A percentile compares a stretch with the other conserved stretches of the same genome.
Evolutionary conservation across 2,113 vertebrate genomes (phyloP).

Genomic region (Neogale vison): DNA sequence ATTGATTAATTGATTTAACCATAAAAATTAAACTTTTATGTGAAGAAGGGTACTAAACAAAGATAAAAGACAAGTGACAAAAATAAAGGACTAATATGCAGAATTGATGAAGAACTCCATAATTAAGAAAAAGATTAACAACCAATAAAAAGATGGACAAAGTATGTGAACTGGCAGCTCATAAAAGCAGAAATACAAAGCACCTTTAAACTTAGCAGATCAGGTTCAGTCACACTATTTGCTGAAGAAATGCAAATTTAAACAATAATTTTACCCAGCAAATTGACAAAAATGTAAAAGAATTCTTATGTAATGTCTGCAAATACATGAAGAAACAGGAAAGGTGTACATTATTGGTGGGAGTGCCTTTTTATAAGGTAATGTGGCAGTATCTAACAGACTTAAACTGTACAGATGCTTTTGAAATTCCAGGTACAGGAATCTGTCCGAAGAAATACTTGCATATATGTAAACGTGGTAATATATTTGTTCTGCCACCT

Average conservation of each 20-base stretch:
- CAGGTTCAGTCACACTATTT: not conserved
- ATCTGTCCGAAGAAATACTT: not conserved
- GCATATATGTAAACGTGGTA: not conserved
- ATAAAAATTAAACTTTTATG: not conserved
- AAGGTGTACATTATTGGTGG: not conserved
- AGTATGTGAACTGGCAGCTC: not conserved
- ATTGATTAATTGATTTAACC: not conserved
- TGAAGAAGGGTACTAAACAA: not conserved
- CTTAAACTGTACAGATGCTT: no score
- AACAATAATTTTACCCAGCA: slow-evolving; percentile 21
- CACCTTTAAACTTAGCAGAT: not conserved
- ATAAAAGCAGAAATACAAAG: not conserved
- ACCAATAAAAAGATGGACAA: not conserved
- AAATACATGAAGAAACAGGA: not conserved
- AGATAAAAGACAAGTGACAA: slow-evolving; percentile 7
- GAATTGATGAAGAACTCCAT: not conserved
- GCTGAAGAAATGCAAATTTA: not conserved
- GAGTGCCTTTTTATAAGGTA: not conserved
- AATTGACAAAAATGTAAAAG: not conserved
- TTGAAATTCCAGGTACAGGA: not conserved
- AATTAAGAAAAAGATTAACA: not conserved
- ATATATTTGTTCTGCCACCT: not conserved
- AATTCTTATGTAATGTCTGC: not conserved
- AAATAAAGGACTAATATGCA: not conserved
- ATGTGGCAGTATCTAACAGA: not conserved